A percentile compares a stretch with the other conserved stretches of the same genome.
Conservation (phyloP, 2,113 vertebrate species). For the Clinocottus analis region DNA sequence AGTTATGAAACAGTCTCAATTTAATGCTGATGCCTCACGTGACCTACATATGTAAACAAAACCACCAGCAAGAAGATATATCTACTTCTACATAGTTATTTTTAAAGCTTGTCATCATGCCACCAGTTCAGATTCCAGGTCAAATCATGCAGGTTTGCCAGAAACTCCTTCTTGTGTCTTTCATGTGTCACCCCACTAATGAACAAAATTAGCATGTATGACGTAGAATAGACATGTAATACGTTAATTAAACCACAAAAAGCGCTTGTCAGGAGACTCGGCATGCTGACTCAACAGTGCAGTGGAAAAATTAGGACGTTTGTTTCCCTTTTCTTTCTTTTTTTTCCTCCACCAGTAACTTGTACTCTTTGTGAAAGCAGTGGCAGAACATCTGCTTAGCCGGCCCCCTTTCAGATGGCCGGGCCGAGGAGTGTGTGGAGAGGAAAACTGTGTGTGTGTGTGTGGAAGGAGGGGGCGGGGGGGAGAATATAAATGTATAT, state of each 20-base stretch:
- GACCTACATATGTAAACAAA: neutral
- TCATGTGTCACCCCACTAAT: neutral
- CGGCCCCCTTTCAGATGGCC: slow-evolving; percentile 70
- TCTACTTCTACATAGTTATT: neutral
- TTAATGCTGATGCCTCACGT: neutral
- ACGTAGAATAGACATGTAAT: neutral
- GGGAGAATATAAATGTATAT: slow-evolving; percentile 25
- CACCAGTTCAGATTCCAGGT: no score
- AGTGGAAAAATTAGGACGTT: slow-evolving; percentile 20
- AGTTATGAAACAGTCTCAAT: neutral
- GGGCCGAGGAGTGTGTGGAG: slow-evolving; percentile 33
- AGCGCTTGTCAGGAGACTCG: neutral
- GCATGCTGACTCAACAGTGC: slow-evolving; percentile 20
- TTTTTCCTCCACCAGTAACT: slow-evolving; percentile 51
- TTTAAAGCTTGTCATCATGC: no score
- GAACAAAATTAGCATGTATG: neutral
- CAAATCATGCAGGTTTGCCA: no score
- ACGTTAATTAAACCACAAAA: neutral
- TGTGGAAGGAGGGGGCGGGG: slow-evolving; percentile 1
- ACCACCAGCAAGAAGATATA: neutral
- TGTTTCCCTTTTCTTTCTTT: slow-evolving; percentile 30
- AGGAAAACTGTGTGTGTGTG: slow-evolving; percentile 34
- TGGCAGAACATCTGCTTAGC: slow-evolving; percentile 81
- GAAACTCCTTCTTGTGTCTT: no score
- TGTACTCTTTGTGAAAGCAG: slow-evolving; percentile 72